phyloP scores from a whole-genome alignment of 2,113 vertebrate species.

The Zosterops lateralis region DNA sequence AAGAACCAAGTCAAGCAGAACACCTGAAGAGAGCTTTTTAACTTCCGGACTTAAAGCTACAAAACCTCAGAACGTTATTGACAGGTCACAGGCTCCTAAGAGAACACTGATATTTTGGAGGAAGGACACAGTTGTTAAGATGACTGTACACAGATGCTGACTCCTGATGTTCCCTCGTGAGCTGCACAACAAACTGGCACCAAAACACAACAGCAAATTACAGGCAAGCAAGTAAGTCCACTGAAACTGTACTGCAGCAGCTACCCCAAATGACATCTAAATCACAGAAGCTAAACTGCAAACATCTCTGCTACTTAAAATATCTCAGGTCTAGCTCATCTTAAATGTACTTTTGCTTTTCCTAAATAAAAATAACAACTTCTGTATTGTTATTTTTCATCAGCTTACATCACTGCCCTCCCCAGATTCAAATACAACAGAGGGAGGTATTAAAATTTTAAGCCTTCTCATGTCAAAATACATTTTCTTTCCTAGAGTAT shows the following conservation, averaged over 20 bases:
- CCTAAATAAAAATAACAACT: not conserved
- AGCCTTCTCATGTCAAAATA: not conserved
- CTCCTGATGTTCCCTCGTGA: not conserved
- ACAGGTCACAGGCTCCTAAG: accelerated
- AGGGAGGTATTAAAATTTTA: not conserved
- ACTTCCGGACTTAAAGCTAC: not conserved
- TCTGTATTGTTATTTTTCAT: not conserved
- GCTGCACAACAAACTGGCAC: not conserved
- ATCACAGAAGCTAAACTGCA: not conserved
- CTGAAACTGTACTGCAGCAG: not conserved
- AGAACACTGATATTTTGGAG: not conserved
- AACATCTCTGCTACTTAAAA: not conserved
- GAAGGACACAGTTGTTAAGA: accelerated
- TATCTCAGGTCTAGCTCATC: not conserved
- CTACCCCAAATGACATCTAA: not conserved
- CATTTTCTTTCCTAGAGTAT: not conserved
- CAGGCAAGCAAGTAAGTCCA: not conserved
- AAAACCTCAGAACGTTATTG: not conserved
- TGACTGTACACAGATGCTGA: not conserved
- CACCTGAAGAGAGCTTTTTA: not conserved
- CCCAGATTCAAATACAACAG: not conserved
- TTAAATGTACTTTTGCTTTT: not conserved
- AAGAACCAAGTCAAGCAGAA: not conserved
- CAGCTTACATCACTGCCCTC: not conserved
- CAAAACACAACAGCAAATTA: not conserved